These are phyloP conservation scores for Gymnothorax reevesii DNA, from an alignment of 2,797 vertebrate species.

Conservation along the genomic window DNA sequence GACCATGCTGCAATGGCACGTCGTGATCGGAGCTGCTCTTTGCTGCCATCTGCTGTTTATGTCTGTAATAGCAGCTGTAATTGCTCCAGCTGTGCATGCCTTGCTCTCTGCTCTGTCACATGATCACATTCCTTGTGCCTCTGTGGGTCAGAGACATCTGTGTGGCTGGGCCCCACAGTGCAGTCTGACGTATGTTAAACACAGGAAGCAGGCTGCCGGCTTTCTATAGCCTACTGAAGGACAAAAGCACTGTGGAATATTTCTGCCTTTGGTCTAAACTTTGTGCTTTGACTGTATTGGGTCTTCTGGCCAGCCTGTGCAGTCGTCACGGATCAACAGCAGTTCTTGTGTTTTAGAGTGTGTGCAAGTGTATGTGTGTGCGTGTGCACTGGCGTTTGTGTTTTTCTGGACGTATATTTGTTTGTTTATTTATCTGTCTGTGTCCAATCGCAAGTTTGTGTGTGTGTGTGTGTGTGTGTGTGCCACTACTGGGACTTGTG, in stretches of 20 bases:
- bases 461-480: background rate
- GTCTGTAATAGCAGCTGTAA: background rate
- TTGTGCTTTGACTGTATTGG: background rate
- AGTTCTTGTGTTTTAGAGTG: background rate
- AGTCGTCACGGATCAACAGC: too few relatives aligned
- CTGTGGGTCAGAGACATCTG: background rate
- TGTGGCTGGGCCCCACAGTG: background rate
- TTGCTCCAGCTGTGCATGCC: background rate
- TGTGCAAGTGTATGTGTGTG: background rate
- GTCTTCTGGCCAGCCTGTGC: too few relatives aligned
- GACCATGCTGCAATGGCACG: too few relatives aligned
- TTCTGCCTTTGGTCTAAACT: background rate
- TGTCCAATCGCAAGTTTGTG: background rate
- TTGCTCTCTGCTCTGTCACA: background rate
- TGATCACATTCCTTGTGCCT: background rate
- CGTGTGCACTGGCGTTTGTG: background rate
- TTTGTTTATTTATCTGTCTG: background rate
- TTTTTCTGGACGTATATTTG: background rate
- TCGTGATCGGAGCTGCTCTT: background rate
- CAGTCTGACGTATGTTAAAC: background rate
- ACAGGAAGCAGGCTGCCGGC: background rate
- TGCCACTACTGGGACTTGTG: background rate
- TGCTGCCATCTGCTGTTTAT: constrained; percentile 6
- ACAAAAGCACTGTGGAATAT: background rate
- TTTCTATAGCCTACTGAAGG: background rate